Evolutionary conservation across 2,888 invertebrate genomes (phyloP), one percentile per base, ranked within the genome.

Genomic region (Drosophila tanythrix): DNA sequence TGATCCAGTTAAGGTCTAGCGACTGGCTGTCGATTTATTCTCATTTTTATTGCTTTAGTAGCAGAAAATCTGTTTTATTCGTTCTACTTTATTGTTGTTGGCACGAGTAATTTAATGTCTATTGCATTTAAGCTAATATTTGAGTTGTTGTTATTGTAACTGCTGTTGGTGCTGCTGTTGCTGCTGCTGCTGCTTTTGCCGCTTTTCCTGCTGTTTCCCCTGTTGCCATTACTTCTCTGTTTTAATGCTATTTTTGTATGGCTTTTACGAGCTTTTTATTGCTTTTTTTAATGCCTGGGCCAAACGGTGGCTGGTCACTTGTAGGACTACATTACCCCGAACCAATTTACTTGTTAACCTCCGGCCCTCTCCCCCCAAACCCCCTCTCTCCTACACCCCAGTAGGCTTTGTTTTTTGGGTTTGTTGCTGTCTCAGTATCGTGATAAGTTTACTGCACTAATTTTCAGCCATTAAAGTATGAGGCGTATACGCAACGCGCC

Each of bases 51-150:
- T 85, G 83, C 89, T 87, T 87, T 86, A 88, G 75, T 89, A 88
- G 87, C 87, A 86, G 88, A 89, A 88, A 88, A 89, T 88, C 88
- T 88, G 90, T 87, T 88, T 88, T 88, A 88, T 88, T 87, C 65
- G 75, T 74, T 67, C 59, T 56, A 46, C 75, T 90, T 89, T 82
- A 84, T 89, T 90, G 88, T 77, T 82, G 84, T 77, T 81, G 83
- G 74, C 79, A 75, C 79, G 75, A 81, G 89, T 85, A 77, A 86
- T 89, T 85, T 89, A 81, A 87, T 87, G 87, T 85, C 74, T 74
- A 82, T 82, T 89, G 83, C 84, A 87, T 89, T 89, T 83, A 88
- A 80, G 85, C 90, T 87, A 90, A 82, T 82, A 79, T 80, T 89
- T 80, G 78, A 84, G 83, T 67, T 80, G 69, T 62, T 74, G 65